Conservation (phyloP, 2,797 vertebrate species). For the Argyrosomus regius region DNA sequence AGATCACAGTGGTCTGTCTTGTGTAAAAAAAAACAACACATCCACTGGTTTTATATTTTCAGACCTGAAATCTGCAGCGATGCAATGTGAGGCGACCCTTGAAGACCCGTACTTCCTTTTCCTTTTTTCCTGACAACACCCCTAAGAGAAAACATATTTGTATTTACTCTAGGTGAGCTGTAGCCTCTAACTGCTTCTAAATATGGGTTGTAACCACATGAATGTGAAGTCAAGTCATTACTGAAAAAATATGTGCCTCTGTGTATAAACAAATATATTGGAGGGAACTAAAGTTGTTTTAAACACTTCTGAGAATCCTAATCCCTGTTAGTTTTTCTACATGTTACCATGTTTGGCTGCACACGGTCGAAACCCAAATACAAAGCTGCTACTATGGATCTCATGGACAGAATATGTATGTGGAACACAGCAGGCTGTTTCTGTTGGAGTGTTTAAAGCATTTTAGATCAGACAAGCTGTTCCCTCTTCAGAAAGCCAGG, state of each 20-base stretch:
- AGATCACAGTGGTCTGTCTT: background rate
- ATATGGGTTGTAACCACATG: background rate
- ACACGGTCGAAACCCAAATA: slow-evolving; percentile 28
- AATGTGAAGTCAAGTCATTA: slow-evolving; percentile 10
- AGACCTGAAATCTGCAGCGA: slow-evolving; percentile 8
- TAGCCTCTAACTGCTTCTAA: slow-evolving; percentile 7
- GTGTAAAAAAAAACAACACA: slow-evolving; percentile 2
- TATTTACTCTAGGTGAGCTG: background rate
- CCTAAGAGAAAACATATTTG: background rate
- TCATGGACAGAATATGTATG: slow-evolving; percentile 38
- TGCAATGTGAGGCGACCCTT: background rate
- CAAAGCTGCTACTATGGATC: slow-evolving; percentile 16
- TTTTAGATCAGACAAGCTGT: slow-evolving; percentile 76
- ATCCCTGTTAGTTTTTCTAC: slow-evolving; percentile 7
- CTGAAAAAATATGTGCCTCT: slow-evolving; percentile 14
- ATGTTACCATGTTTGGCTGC: slow-evolving; percentile 29
- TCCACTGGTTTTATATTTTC: too few relatives aligned
- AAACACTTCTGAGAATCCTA: slow-evolving; percentile 27
- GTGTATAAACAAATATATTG: slow-evolving; percentile 35
- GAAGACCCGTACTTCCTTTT: background rate
- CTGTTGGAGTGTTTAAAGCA: slow-evolving; percentile 60
- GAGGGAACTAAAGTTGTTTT: slow-evolving; percentile 7
- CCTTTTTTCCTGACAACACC: background rate
- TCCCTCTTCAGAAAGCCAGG: slow-evolving; percentile 65
- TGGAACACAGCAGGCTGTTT: slow-evolving; percentile 46